Conservation (phyloP, 1,140 invertebrate genomes). For the Drosophila fuyamai region DNA sequence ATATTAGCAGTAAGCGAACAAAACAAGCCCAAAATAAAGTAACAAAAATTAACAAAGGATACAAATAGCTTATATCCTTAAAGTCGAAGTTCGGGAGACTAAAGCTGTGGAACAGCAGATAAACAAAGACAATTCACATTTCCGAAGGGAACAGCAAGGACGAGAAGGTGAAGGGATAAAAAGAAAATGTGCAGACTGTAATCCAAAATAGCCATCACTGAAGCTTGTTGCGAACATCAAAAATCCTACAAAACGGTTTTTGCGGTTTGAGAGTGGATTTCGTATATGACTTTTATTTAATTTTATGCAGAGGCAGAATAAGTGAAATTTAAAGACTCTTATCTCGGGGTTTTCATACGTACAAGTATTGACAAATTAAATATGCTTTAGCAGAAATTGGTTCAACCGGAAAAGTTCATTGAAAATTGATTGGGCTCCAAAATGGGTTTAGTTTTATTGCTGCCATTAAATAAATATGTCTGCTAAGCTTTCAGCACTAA, state of each 20-base stretch:
- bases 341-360: neutral
- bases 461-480: conserved; percentile 5
- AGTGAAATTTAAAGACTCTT: conserved; percentile 1
- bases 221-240: conserved; percentile 34
- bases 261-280: conserved; percentile 58
- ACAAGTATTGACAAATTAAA: conserved; percentile 14
- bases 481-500: neutral
- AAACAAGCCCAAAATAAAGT: neutral
- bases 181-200: neutral
- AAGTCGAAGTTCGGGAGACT: conserved; percentile 49
- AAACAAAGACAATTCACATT: conserved; percentile 49
- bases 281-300: conserved; percentile 67
- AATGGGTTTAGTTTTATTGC: conserved; percentile 16
- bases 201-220: conserved; percentile 38
- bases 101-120: conserved; percentile 47
- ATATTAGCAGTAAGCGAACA: conserved; percentile 18
- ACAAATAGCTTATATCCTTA: conserved; percentile 40
- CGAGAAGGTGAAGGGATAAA: conserved; percentile 3
- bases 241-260: conserved; percentile 47
- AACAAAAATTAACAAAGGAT: conserved; percentile 33
- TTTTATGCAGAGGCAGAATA: conserved; percentile 36
- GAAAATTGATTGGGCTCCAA: conserved; percentile 12
- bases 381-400: conserved; percentile 21
- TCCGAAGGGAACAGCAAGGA: conserved; percentile 9
- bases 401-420: conserved; percentile 16